Evolutionary conservation across 2,113 vertebrate species (phyloP).

Genomic region (Gymnocephalus cernua): DNA sequence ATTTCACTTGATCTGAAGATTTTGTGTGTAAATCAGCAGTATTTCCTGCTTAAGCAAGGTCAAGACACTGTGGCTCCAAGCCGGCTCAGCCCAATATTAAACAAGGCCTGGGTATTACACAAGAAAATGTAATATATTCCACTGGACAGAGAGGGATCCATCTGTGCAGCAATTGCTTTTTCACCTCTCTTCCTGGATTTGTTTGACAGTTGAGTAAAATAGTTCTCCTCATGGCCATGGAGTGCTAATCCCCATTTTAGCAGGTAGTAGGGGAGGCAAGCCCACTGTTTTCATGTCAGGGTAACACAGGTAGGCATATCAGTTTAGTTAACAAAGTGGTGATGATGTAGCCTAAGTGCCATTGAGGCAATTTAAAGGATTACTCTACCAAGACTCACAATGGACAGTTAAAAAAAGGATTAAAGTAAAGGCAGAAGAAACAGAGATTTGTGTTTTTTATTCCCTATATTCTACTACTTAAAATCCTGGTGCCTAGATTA

Average conservation of each 20-base stretch:
- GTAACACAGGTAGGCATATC: background rate
- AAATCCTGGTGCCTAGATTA: no score
- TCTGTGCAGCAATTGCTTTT: slow-evolving; percentile 1
- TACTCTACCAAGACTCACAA: background rate
- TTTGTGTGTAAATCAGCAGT: slow-evolving; percentile 62
- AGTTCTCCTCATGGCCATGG: slow-evolving; percentile 24
- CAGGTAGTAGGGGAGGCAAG: slow-evolving; percentile 26
- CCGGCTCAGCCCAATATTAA: slow-evolving; percentile 24
- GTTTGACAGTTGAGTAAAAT: slow-evolving; percentile 11
- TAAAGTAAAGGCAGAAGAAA: background rate
- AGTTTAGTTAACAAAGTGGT: background rate
- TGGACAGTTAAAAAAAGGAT: background rate
- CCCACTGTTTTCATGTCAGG: slow-evolving; percentile 33
- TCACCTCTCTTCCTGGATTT: background rate
- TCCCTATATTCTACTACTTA: background rate
- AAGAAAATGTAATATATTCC: slow-evolving; percentile 5
- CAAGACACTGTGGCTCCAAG: slow-evolving; percentile 32
- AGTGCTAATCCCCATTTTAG: slow-evolving; percentile 54
- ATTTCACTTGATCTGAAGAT: slow-evolving; percentile 28
- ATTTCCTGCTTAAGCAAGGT: slow-evolving; percentile 56
- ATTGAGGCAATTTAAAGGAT: background rate
- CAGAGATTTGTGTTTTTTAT: background rate
- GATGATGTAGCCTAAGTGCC: background rate
- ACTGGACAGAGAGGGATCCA: background rate
- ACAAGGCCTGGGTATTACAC: background rate